Evolutionary conservation across 2,888 invertebrate species (phyloP).

Genomic region (Lamellibrachia columna): DNA sequence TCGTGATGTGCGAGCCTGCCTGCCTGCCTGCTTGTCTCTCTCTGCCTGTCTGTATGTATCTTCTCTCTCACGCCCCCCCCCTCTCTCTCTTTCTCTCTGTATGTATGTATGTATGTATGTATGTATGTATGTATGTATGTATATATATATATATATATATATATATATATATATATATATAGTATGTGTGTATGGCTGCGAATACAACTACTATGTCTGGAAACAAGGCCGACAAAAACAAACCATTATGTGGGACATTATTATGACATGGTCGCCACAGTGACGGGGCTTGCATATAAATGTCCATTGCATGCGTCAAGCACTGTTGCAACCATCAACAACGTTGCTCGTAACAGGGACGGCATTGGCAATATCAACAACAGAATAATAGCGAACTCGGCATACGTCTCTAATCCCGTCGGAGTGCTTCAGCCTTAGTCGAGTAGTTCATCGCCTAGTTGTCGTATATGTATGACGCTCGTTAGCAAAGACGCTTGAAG

Average conservation of each 20-base stretch:
- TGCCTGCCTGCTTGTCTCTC: not conserved
- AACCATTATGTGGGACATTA: not conserved
- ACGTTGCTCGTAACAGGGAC: not conserved
- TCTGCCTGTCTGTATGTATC: constrained; percentile 11
- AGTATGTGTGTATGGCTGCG: not conserved
- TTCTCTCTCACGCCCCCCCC: not conserved
- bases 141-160: not conserved
- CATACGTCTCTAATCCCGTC: not conserved
- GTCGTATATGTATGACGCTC: not conserved
- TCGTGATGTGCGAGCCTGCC: not conserved
- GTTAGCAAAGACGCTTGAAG: constrained; percentile 11
- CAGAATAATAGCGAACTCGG: not conserved
- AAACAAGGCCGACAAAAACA: not conserved
- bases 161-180: not conserved
- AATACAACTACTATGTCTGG: not conserved
- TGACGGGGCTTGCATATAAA: not conserved
- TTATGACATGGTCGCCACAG: not conserved
- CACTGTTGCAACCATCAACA: not conserved
- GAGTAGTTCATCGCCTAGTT: not conserved
- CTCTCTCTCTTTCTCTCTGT: not conserved
- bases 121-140: not conserved
- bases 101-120: not conserved
- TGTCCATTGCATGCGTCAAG: not conserved
- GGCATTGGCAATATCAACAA: not conserved
- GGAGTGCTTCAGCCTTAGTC: not conserved